Evolutionary conservation across 2,113 vertebrate genomes (phyloP), one percentile per base, ranked within the genome.

Genomic region (Mohoua ochrocephala): DNA sequence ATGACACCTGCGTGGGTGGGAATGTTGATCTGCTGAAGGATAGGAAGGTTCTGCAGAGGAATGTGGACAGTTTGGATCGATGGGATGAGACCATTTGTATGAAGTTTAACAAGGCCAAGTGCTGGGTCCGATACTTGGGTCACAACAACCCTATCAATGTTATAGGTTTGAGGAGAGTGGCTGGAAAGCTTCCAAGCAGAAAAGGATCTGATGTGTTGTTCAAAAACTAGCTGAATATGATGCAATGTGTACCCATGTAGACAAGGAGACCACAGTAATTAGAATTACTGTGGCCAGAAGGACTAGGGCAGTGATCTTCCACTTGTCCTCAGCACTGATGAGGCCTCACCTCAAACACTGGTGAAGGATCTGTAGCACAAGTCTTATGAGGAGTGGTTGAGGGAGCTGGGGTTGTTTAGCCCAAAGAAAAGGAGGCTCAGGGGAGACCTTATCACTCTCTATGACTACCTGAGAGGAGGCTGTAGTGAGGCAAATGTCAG

Each of bases 71-170:
- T 14, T 6, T 61, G 35, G 24, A 47, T 61, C 21, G 17, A 13
- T 61, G 41, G 9, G 8, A 26, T 69, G 41, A 61, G n/a, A 26
- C 15, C 6, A 76, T 47, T 19, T 35, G 12, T 22, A 33, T 16
- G 21, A 18, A 2, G 21, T 42, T 76, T 27, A 76, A 47, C 12
- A 68, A 39, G 23, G 10, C 7, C 6, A 56, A 31, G 11, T 7
- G 7, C 14, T 6, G 2, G 22, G 14, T 67, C 27, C 33, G 44
- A 35, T 18, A 18, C 24, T 39, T 60, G 10, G 2, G 41, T 35
- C 17, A 44, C 20, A 77, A 17, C 7, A 65, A 11, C 3, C 1
- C 5, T 17, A 31, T 8, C 6, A 49, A 6, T 2, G 3, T 16
- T 60, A n/a, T 31, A 84, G 33, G 23, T 17, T n/a, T 68, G 19